A percentile compares a stretch with the other conserved stretches of the same genome.
These are phyloP conservation scores for Lingula anatina DNA, from an alignment of 2,888 invertebrate species.

Conservation along the genomic window DNA sequence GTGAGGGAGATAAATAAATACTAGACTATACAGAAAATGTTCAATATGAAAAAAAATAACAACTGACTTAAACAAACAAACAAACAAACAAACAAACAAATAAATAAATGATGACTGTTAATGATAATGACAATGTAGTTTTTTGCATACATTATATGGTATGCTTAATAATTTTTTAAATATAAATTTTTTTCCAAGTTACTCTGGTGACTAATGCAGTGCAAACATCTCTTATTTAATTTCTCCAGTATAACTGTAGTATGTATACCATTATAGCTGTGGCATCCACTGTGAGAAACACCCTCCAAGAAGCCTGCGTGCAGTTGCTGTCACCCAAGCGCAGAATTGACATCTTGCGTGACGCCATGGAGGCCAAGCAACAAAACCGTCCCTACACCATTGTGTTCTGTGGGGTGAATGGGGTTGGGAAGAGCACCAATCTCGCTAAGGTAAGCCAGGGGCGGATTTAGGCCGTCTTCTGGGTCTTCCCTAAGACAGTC, in stretches of 20 bases:
- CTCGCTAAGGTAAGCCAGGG: slow-evolving; percentile 77
- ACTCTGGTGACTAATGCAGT: background rate
- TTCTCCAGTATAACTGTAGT: slow-evolving; percentile 70
- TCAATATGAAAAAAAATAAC: too few relatives aligned
- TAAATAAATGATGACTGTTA: too few relatives aligned
- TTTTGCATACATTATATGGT: too few relatives aligned
- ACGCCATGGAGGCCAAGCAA: slow-evolving; percentile 81
- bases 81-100: too few relatives aligned
- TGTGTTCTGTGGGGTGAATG: slow-evolving; percentile 98
- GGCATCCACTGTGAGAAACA: slow-evolving; percentile 71
- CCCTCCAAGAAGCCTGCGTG: slow-evolving; percentile 85
- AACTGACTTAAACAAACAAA: too few relatives aligned
- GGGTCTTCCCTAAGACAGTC: too few relatives aligned
- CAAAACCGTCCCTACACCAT: slow-evolving; percentile 87
- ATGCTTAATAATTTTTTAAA: too few relatives aligned
- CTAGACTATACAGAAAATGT: too few relatives aligned
- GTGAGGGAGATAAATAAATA: slow-evolving; percentile 32
- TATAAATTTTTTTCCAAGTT: too few relatives aligned
- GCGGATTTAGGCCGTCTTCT: too few relatives aligned
- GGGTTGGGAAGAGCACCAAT: slow-evolving; percentile 98
- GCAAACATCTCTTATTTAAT: background rate
- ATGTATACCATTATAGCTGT: too few relatives aligned
- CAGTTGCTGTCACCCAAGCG: slow-evolving; percentile 91
- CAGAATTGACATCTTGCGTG: slow-evolving; percentile 91
- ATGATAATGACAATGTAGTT: too few relatives aligned